Conservation (phyloP, 2,113 vertebrate species). For the Rhabdornis inornatus region DNA sequence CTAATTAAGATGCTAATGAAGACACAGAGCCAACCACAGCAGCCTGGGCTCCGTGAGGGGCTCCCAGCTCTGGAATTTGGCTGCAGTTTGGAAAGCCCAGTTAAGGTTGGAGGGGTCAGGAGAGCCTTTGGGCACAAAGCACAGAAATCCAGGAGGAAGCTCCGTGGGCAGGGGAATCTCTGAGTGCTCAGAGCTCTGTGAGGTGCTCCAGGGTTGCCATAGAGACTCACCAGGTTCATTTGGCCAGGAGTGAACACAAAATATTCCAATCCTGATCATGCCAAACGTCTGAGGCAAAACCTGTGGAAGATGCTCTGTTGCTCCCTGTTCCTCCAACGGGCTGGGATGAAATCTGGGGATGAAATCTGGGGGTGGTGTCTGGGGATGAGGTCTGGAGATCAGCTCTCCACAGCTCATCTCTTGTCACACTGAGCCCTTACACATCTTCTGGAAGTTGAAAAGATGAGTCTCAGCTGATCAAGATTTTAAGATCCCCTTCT, state of each 20-base stretch:
- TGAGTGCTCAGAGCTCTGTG: neutral
- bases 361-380: neutral
- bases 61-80: neutral
- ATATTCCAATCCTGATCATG: neutral
- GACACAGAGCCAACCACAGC: neutral
- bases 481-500: neutral
- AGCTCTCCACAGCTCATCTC: neutral
- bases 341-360: neutral
- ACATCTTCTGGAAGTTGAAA: neutral
- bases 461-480: neutral
- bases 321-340: neutral
- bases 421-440: neutral
- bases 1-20: slow-evolving; percentile 22
- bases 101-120: neutral
- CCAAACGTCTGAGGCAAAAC: neutral
- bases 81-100: neutral
- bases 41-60: neutral
- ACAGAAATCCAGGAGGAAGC: neutral
- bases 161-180: neutral
- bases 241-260: neutral
- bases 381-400: no score
- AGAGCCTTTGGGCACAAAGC: neutral
- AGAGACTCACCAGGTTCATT: neutral
- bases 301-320: neutral
- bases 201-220: slow-evolving; percentile 18